phyloP scores from a whole-genome alignment of 2,113 vertebrate species.

The Bufo bufo region DNA sequence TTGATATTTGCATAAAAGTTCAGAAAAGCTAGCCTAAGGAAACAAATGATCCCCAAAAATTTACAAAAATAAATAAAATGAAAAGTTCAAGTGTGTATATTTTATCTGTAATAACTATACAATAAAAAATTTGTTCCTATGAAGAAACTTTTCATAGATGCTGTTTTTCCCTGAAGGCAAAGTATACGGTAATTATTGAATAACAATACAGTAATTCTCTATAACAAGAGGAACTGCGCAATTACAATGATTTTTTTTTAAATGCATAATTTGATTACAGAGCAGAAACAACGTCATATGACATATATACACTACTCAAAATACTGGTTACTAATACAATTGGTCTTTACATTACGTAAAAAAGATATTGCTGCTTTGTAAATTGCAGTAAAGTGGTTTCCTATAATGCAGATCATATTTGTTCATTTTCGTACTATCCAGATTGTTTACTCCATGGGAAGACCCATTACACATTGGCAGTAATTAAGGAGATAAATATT shows the following conservation, averaged over 20 bases:
- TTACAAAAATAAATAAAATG: no score
- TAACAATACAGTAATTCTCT: not conserved
- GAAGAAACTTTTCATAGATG: not conserved
- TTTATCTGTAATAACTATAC: no score
- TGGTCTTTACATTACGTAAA: not conserved
- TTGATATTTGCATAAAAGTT: no score
- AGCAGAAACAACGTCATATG: not conserved
- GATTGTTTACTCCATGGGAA: not conserved
- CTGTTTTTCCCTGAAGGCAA: not conserved
- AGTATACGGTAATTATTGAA: not conserved
- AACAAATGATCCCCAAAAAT: no score
- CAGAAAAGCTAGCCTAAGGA: no score
- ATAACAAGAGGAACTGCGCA: not conserved
- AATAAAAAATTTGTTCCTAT: not conserved
- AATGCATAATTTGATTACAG: not conserved
- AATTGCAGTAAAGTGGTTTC: not conserved
- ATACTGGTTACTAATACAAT: not conserved
- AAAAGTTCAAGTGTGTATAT: no score
- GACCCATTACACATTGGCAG: not conserved
- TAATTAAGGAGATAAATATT: slow-evolving; percentile 34
- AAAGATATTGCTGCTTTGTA: not conserved
- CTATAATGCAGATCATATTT: not conserved
- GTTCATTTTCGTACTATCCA: slow-evolving; percentile 8
- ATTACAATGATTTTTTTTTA: not conserved
- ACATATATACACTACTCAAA: not conserved